Conservation (phyloP, 2,797 vertebrate genomes). For the Peromyscus nudipes region DNA sequence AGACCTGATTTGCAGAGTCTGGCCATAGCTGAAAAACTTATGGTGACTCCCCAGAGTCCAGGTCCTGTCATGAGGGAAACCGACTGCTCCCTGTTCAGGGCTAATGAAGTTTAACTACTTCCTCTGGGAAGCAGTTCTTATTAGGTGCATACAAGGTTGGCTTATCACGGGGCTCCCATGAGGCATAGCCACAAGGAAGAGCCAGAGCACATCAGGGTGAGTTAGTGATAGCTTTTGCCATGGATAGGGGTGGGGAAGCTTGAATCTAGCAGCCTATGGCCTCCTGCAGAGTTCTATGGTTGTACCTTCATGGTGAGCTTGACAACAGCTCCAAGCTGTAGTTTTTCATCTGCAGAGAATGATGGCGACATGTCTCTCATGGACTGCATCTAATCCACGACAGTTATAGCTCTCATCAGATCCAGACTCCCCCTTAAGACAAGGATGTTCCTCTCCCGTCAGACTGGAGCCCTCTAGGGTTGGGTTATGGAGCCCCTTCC, state of each 20-base stretch:
- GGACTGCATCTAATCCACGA: neutral
- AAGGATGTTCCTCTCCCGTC: neutral
- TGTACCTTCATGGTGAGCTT: neutral
- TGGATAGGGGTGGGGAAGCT: neutral
- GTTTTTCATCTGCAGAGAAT: slow-evolving; percentile 23
- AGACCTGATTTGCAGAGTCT: neutral
- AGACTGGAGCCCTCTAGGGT: neutral
- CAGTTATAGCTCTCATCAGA: neutral
- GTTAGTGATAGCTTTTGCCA: neutral
- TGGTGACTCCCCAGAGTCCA: neutral
- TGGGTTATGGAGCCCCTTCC: neutral
- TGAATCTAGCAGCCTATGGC: neutral
- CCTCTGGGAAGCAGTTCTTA: slow-evolving; percentile 25
- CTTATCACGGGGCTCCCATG: neutral
- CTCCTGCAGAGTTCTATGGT: neutral
- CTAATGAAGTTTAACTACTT: slow-evolving; percentile 49
- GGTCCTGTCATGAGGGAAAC: neutral
- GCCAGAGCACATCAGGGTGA: neutral
- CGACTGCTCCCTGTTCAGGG: neutral
- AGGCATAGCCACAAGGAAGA: neutral
- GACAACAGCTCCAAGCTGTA: neutral
- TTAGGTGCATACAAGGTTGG: slow-evolving; percentile 1
- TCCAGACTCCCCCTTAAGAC: neutral
- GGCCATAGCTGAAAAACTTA: neutral
- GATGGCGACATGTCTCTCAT: neutral